These are phyloP conservation scores for Campoplex nolae DNA, from an alignment of 2,888 invertebrate genomes.

Conservation along the genomic window DNA sequence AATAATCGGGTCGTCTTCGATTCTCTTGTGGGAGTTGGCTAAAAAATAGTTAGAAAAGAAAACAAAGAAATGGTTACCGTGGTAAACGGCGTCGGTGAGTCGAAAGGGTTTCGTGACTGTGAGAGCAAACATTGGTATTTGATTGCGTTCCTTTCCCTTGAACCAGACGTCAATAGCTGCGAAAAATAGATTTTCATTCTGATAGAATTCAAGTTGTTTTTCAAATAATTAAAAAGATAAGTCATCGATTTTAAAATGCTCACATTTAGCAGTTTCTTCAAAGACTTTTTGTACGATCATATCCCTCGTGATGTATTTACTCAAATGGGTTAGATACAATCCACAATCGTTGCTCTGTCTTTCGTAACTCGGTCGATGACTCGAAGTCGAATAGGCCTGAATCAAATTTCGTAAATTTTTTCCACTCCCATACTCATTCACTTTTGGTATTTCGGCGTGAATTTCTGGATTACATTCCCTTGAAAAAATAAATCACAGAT, in stretches of 20 bases:
- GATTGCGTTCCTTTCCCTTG: conserved; percentile 77
- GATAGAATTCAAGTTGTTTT: background rate
- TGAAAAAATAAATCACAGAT: conserved; percentile 29
- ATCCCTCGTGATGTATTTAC: conserved; percentile 78
- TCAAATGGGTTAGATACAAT: conserved; percentile 79
- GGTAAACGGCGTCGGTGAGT: conserved; percentile 75
- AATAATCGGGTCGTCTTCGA: too few species aligned
- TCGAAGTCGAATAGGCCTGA: conserved; percentile 82
- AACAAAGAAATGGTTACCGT: conserved; percentile 30
- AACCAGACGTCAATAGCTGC: conserved; percentile 78
- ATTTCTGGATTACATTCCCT: conserved; percentile 80
- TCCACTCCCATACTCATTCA: conserved; percentile 76
- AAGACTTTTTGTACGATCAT: conserved; percentile 79
- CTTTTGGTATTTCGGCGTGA: conserved; percentile 77
- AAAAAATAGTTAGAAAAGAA: background rate
- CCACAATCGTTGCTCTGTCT: conserved; percentile 77
- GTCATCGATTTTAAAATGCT: conserved; percentile 34
- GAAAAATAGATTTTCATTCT: conserved; percentile 52
- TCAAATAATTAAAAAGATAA: too few species aligned
- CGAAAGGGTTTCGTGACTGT: conserved; percentile 78
- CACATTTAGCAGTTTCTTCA: conserved; percentile 80
- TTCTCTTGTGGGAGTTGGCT: too few species aligned
- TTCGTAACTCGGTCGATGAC: conserved; percentile 80
- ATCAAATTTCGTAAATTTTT: conserved; percentile 80
- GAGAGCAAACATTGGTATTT: conserved; percentile 80